Evolutionary conservation across 2,113 vertebrate species (phyloP).

Genomic region (Lutjanus erythropterus): DNA sequence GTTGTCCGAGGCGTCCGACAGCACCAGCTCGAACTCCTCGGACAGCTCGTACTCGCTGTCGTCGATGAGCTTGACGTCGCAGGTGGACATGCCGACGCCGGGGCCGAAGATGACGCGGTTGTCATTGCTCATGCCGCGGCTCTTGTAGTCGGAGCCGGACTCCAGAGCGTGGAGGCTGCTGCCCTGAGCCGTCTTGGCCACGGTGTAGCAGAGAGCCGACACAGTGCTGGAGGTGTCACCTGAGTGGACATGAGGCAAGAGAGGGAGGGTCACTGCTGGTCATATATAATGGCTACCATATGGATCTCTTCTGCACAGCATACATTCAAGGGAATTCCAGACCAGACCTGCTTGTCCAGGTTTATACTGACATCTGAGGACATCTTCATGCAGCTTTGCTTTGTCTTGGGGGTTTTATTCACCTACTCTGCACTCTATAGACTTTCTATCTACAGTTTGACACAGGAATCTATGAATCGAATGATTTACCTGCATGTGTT

Average conservation of each 20-base stretch:
- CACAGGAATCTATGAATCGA: too few relatives aligned
- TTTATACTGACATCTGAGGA: too few relatives aligned
- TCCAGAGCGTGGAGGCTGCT: slow-evolving; percentile 91
- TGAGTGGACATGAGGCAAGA: slow-evolving; percentile 45
- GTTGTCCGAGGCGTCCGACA: slow-evolving; percentile 90
- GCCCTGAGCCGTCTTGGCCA: slow-evolving; percentile 91
- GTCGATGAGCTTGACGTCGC: slow-evolving; percentile 92
- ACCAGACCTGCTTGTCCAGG: too few relatives aligned
- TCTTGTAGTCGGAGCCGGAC: slow-evolving; percentile 95
- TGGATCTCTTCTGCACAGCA: too few relatives aligned
- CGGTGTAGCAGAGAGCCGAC: slow-evolving; percentile 93
- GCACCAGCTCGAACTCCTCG: slow-evolving; percentile 93
- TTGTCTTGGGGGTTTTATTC: too few relatives aligned
- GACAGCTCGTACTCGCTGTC: slow-evolving; percentile 97
- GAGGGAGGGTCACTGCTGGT: background rate
- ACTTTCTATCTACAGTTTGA: too few relatives aligned
- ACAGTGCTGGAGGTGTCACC: slow-evolving; percentile 93
- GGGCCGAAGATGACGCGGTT: slow-evolving; percentile 90
- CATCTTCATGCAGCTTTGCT: too few relatives aligned
- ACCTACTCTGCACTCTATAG: too few relatives aligned
- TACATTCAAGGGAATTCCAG: too few relatives aligned
- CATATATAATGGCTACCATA: too few relatives aligned
- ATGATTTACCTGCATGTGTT: too few relatives aligned
- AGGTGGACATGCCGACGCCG: slow-evolving; percentile 89
- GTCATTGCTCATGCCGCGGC: slow-evolving; percentile 86